Percentiles rank a stretch among this genome's conserved stretches.
These are phyloP conservation scores for Rhopalosiphum padi DNA, from an alignment of 1,140 invertebrate species.

Conservation along the genomic window DNA sequence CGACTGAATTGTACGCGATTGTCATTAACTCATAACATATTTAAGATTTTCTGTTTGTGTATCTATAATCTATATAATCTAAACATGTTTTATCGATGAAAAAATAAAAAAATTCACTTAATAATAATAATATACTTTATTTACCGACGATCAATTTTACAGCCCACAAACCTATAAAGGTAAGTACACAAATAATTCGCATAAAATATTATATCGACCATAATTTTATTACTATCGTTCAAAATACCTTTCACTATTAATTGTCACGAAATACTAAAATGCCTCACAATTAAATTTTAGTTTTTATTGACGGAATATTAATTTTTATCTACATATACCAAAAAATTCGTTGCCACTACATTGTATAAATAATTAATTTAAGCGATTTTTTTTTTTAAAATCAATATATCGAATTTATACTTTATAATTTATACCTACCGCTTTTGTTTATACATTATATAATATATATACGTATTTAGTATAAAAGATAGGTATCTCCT, in stretches of 20 bases:
- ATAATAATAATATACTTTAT: not conserved
- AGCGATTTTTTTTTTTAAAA: not conserved
- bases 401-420: not conserved
- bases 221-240: not conserved
- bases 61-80: not conserved
- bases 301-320: not conserved
- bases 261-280: not conserved
- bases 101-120: not conserved
- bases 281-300: not conserved
- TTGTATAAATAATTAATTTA: conserved; percentile 17
- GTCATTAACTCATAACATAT: not conserved
- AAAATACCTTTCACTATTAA: not conserved
- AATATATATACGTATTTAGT: not conserved
- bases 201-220: not conserved
- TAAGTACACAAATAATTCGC: not conserved
- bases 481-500: not conserved
- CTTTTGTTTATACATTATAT: not conserved
- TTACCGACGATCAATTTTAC: not conserved
- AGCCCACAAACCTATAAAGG: not conserved
- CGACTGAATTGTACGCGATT: not conserved
- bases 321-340: not conserved
- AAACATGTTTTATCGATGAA: not conserved
- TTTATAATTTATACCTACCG: not conserved
- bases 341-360: not conserved
- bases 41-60: not conserved